Percentiles rank a stretch among this genome's conserved stretches.
phyloP scores from a whole-genome alignment of 2,797 vertebrate genomes.

The Myotis planiceps region DNA sequence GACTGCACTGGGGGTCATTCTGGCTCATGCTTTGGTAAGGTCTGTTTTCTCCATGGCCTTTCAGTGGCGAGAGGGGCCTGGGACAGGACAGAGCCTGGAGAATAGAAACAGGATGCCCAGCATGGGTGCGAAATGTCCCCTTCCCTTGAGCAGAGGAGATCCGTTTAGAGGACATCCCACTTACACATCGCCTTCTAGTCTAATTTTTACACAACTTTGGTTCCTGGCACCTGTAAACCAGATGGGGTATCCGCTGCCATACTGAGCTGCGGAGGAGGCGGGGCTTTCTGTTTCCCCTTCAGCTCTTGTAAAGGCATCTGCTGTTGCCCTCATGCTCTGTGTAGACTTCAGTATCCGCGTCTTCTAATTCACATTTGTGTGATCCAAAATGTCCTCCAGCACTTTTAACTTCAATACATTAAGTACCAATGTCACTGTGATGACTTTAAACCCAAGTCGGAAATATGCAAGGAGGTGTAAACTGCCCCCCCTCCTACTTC shows the following conservation, averaged over 20 bases:
- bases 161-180: neutral
- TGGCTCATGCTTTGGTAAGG: constrained; percentile 61
- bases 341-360: neutral
- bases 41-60: constrained; percentile 57
- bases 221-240: constrained; percentile 58
- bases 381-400: neutral
- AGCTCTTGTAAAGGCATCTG: neutral
- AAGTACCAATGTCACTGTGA: neutral
- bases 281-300: neutral
- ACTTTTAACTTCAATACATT: neutral
- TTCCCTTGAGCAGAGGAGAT: constrained; percentile 15
- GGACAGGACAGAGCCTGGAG: constrained; percentile 29
- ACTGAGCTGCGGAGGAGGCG: neutral
- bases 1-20: constrained; percentile 64
- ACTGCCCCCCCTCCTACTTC: neutral
- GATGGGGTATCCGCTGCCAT: neutral
- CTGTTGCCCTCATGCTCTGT: neutral
- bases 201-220: neutral
- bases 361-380: neutral
- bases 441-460: neutral
- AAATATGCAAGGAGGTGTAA: neutral
- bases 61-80: constrained; percentile 26
- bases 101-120: constrained; percentile 65
- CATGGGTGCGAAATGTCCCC: neutral
- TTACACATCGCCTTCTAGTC: neutral